Base-by-base conservation (phyloP, 2,888 invertebrate species). In the Oxytorus armatus region DNA sequence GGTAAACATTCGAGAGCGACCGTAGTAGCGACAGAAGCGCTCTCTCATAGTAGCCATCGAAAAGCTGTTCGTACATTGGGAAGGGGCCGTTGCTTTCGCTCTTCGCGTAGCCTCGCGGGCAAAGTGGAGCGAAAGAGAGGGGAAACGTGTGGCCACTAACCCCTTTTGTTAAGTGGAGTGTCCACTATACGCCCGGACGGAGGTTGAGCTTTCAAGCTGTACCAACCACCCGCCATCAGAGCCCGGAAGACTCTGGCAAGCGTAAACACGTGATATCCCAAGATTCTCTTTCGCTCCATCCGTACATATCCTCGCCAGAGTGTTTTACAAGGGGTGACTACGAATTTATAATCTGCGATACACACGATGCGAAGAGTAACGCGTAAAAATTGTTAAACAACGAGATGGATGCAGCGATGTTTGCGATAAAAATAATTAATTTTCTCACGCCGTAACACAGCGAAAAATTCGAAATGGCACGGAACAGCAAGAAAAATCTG, bases 111-210 rank as follows among this genome's bases (percentile, higher is more conserved):
- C 65, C 18, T 42, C 49, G 51, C n/a, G 23, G 47, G 25, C 55
- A 59, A 77, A 66, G 57, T 72, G 36, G 57, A 55, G 72, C 33
- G 59, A 77, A 63, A 77, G 36, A 59, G 53, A 42, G 14, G 42
- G 36, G 42, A 51, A 61, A 63, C 49, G 49, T 57, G 76, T 61
- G 77, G 77, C 63, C 81, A 77, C 81, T 83, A 81, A 76, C 79
- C 47, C 73, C 78, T 82, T 79, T 77, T 65, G 72, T 79, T 85
- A 85, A 85, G 85, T 87, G 84, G 85, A 87, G 85, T 87, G 87
- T 87, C 88, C 87, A 86, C 88, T 88, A 85, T 86, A 79, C 66
- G 51, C 70, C 66, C 79, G 65, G 74, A 49, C 69, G 75, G 70
- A 79, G 66, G 76, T 77, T 77, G 66, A 79, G 80, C 82, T 73